Base-by-base conservation (phyloP, 1,140 invertebrate genomes). In the Zaprionus tsacasi region DNA sequence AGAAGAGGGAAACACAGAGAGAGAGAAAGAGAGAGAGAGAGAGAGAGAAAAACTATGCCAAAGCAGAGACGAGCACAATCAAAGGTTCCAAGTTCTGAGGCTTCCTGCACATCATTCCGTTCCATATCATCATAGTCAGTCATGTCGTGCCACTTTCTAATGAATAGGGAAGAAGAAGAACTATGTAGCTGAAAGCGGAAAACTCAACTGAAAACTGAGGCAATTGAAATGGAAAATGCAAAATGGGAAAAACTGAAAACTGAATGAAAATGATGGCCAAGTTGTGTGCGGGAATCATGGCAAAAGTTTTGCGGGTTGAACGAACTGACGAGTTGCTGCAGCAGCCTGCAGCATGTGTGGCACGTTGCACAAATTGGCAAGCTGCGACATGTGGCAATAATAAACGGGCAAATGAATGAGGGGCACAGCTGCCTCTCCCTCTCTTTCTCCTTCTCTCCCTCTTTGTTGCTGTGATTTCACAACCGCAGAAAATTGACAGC, bases 61-160 rank as follows among this genome's bases (percentile, higher is more conserved):
- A 15, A 12, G 15, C 7, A 45, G 40, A 45, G 40, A 45, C 40
- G 40, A 45, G 40, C n/a, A 15, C 2, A 6, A 45, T 50, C 58
- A 60, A 70, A 70, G 59, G 58, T 33, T 54, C 45, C 40, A 8
- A 45, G 40, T 50, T 17, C 45, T 50, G 45, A 50, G 15, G 67
- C 63, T 70, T 55, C 68, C 58, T 48, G 71, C 17, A 61, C 58
- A 69, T 48, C 60, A 50, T 40, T 8, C n/a, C 33, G 54, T 45
- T 70, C 35, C 21, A 21, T 45, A 8, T n/a, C 2, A 43, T 43
- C 30, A 35, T 35, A 45, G 40, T 15, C 40, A 45, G 40, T 63
- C 78, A 86, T 76, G 82, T 88, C 73, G 83, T 87, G 83, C 83
- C 83, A 88, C 78, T 82, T 87, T 83, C 70, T 56, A 66, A 52